phyloP scores from a whole-genome alignment of 2,113 vertebrate species.

The Thryonomys swinderianus region DNA sequence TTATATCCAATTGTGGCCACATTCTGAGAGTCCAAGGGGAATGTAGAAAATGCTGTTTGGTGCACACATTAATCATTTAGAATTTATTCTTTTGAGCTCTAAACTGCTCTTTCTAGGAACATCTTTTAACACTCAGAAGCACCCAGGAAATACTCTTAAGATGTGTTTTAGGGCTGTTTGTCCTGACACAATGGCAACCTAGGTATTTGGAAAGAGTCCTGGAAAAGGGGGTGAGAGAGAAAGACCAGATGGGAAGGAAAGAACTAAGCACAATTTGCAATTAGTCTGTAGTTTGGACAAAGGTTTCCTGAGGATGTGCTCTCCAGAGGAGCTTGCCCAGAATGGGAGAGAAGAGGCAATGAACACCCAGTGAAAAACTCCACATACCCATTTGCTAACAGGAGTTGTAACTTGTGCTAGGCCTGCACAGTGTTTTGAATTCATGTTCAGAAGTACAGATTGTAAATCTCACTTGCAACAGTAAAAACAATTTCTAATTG shows the following conservation, averaged over 20 bases:
- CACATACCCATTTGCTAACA: slow-evolving; percentile 66
- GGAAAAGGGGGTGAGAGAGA: background rate
- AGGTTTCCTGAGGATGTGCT: background rate
- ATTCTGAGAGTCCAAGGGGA: background rate
- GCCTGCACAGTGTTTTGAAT: slow-evolving; percentile 68
- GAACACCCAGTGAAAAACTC: slow-evolving; percentile 22
- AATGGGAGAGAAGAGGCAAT: background rate
- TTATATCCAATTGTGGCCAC: background rate
- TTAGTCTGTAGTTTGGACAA: slow-evolving; percentile 32
- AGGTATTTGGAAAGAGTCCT: slow-evolving; percentile 1
- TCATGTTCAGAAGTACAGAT: slow-evolving; percentile 64
- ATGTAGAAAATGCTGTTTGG: background rate
- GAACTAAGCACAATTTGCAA: slow-evolving; percentile 8
- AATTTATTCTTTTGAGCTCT: background rate
- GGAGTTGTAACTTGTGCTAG: slow-evolving; percentile 19
- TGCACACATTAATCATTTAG: background rate
- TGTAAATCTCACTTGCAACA: slow-evolving; percentile 69
- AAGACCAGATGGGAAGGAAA: background rate
- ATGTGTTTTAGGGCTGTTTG: background rate
- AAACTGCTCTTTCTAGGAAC: background rate
- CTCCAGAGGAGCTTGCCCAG: slow-evolving; percentile 26
- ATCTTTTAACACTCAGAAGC: background rate
- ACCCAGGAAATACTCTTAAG: background rate
- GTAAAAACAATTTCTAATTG: slow-evolving; percentile 75
- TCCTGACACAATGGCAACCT: background rate